A percentile compares a stretch with the other conserved stretches of the same genome.
Conservation (phyloP, 2,888 invertebrate species). For the Morpho deidamia region DNA sequence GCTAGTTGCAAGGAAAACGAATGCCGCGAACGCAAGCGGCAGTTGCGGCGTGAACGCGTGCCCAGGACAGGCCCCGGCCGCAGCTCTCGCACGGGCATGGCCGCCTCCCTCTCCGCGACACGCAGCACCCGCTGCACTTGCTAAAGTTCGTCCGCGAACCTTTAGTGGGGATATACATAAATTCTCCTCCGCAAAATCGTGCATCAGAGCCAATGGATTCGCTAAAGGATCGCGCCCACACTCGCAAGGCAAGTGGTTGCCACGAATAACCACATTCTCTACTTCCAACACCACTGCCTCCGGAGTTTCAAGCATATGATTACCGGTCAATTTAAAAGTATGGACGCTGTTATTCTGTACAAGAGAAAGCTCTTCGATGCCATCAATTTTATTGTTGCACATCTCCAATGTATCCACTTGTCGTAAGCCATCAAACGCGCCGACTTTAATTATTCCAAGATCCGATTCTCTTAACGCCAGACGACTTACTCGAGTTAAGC, state of each 20-base stretch:
- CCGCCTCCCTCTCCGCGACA: conserved; percentile 64
- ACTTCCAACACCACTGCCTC: conserved; percentile 85
- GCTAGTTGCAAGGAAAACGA: conserved; percentile 58
- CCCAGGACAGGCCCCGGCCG: conserved; percentile 39
- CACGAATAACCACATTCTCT: conserved; percentile 83
- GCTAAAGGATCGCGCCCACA: conserved; percentile 89
- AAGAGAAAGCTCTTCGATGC: conserved; percentile 86
- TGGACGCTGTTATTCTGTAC: conserved; percentile 84
- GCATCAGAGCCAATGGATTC: conserved; percentile 83
- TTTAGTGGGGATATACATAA: conserved; percentile 92
- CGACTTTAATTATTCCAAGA: conserved; percentile 84
- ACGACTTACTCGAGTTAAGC: conserved; percentile 85
- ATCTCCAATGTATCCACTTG: conserved; percentile 86
- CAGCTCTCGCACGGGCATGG: conserved; percentile 51
- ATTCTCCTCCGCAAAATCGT: conserved; percentile 85
- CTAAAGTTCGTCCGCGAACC: conserved; percentile 87
- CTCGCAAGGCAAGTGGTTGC: conserved; percentile 92
- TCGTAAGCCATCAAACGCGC: conserved; percentile 87
- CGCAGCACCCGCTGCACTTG: conserved; percentile 60
- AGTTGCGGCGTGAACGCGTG: conserved; percentile 33
- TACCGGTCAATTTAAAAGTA: conserved; percentile 86
- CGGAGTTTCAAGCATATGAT: conserved; percentile 89
- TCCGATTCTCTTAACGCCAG: conserved; percentile 90
- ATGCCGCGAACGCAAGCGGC: conserved; percentile 40
- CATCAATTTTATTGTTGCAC: conserved; percentile 91